Base-by-base conservation (phyloP, 2,113 vertebrate genomes). In the Trematomus loennbergii region DNA sequence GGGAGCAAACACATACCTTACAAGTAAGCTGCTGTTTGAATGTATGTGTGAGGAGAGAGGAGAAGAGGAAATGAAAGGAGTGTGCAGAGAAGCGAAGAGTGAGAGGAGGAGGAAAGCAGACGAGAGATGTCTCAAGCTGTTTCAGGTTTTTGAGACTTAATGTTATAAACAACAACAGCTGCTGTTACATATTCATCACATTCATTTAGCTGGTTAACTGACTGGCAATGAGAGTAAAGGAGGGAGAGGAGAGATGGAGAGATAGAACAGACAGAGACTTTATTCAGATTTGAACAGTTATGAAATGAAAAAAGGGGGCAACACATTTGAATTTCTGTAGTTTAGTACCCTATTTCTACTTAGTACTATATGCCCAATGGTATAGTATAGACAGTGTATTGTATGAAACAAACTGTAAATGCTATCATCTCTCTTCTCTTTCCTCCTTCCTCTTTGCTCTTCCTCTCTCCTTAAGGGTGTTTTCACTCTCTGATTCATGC, bases 1-100 rank as follows among this genome's bases (percentile, higher is more conserved):
- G 98, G 98, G 79, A 98, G 97, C 95, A 99, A 99, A 75, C 98
- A 99, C 92, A 97, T 99, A 89, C 98, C 98, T 0, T 99, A 97
- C 96, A 99, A 99, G 98, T 99, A 96, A 93, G 96, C 2, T 79
- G 11, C 11, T 49, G 63, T 54, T 22, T n/a, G 59, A 46, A 33
- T 33, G 49, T 20, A 2, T 17, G 54, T 61, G 25, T 17, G 64
- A 22, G 45, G 5, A 16, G 4, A 67, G 57, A 15, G 40, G 17
- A 12, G 45, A 36, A 3, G 20, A 54, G 8, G 20, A 79, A 61
- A 75, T 61, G 58, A 70, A 43, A 29, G 33, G 18, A 67, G 15
- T 50, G 20, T 72, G 33, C 50, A 33, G 49, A 61, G 13, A 33
- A 74, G 53, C 52, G 40, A 68, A 40, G 2, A 17, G 18, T 10